A percentile compares a stretch with the other conserved stretches of the same genome.
Conservation (phyloP, 2,113 vertebrate genomes). For the Colossoma macropomum region DNA sequence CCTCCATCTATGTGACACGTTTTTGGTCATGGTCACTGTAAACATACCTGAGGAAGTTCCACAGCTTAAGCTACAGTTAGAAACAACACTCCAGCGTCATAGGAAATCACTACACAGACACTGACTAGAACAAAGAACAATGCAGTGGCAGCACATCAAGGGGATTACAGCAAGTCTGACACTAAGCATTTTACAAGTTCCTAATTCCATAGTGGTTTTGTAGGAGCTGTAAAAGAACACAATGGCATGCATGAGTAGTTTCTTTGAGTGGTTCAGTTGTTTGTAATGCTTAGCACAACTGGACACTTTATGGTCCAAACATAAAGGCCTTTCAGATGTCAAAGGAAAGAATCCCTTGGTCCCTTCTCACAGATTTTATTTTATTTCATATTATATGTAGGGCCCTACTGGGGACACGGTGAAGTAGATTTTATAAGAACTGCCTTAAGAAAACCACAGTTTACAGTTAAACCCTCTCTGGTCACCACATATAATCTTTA, state of each 20-base stretch:
- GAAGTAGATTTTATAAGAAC: background rate
- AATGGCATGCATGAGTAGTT: slow-evolving; percentile 20
- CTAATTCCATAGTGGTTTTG: slow-evolving; percentile 3
- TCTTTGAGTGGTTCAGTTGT: slow-evolving; percentile 40
- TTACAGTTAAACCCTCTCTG: too few relatives aligned
- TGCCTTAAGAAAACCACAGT: background rate
- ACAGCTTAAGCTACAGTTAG: background rate
- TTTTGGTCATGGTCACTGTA: background rate
- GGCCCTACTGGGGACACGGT: background rate
- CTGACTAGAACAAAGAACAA: background rate
- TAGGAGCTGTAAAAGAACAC: slow-evolving; percentile 18
- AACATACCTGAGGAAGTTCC: background rate
- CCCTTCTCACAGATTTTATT: background rate
- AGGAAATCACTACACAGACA: background rate
- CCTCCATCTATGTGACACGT: background rate
- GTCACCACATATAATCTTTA: too few relatives aligned
- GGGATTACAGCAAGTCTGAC: slow-evolving; percentile 14
- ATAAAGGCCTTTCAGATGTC: background rate
- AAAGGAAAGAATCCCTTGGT: background rate
- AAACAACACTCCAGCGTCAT: background rate
- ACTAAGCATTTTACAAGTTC: slow-evolving; percentile 18
- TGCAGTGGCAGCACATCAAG: background rate
- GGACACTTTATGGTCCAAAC: background rate
- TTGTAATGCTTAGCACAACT: background rate
- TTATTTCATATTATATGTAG: background rate